Evolutionary conservation across 2,888 invertebrate genomes (phyloP), one percentile per base, ranked within the genome.

Genomic region (Pedicia rivosa): DNA sequence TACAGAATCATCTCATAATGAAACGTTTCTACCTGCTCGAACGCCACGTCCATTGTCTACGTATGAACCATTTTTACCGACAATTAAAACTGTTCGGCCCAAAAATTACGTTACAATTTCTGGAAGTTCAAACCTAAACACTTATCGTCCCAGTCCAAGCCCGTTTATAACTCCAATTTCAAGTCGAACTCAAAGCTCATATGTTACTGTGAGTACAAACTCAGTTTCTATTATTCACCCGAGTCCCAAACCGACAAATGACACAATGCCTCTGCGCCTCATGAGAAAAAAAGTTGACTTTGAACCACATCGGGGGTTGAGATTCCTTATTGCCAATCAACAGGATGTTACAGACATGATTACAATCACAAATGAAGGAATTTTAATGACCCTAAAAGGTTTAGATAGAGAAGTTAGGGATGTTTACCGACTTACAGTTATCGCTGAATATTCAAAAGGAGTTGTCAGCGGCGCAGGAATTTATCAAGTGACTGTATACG

Each of bases 301-400:
- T 32, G 7, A 47, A 50, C 7, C 55, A 52, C 30, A 50, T 57
- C 62, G 64, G 35, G 72, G 70, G 44, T 63, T 80, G 28, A 68
- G 72, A 43, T 86, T 81, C 47, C 68, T 81, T 15, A 79, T 86
- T 43, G 84, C 83, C 25, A 84, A 84, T 59, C 81, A 82, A 50
- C 77, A 80, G 48, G 86, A 87, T 53, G 75, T 83, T 4, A 70
- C 74, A 13, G 81, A 83, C 49, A 73, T 75, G 50, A 82, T 87
- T 44, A 73, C 76, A 20, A 78, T 87, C 24, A 78, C 79, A 53
- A 66, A 56, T 44, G 82, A 84, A 52, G 87, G 87, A 19, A 77
- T 79, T 2, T 67, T 87, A n/a, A 79, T 76, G 53, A 78, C 84
- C 0, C 70, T 78, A 36, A 72, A 70, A 42, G 74, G 79, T 14